Conservation (phyloP, 2,113 vertebrate genomes). For the Phyllostomus hastatus region DNA sequence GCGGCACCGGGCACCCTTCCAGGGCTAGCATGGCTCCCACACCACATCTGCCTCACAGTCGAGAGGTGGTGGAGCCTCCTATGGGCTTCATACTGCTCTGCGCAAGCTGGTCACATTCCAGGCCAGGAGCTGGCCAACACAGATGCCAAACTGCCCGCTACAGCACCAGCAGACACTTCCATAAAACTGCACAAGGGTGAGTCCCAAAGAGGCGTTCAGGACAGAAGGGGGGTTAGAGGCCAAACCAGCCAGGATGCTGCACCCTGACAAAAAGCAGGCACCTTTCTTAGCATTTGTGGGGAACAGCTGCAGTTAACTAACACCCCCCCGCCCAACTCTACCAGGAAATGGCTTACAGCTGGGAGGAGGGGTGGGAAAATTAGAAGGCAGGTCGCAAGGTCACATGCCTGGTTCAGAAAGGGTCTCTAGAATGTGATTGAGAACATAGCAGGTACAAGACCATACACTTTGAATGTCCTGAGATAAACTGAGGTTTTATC, state of each 20-base stretch:
- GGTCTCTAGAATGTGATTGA: neutral
- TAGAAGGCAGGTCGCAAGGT: neutral
- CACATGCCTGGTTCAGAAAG: neutral
- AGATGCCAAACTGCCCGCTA: neutral
- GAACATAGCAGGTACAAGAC: neutral
- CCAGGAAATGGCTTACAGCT: neutral
- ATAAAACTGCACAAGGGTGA: neutral
- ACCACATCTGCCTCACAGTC: accelerated
- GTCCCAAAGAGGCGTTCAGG: neutral
- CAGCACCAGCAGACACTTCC: too few relatives aligned
- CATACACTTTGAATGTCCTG: neutral
- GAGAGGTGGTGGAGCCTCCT: neutral
- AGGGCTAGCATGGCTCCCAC: neutral
- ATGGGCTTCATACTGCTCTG: too few relatives aligned
- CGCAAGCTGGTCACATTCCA: neutral
- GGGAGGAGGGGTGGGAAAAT: neutral
- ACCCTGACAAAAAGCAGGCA: neutral
- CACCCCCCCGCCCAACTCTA: neutral
- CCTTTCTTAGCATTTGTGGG: neutral
- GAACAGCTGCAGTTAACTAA: neutral
- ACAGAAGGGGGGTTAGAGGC: neutral
- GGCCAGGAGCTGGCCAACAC: too few relatives aligned
- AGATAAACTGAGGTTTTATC: neutral
- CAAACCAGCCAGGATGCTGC: accelerated
- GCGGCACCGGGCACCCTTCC: neutral